Evolutionary conservation across 2,113 vertebrate species (phyloP).

Genomic region (Ctenomys sociabilis): DNA sequence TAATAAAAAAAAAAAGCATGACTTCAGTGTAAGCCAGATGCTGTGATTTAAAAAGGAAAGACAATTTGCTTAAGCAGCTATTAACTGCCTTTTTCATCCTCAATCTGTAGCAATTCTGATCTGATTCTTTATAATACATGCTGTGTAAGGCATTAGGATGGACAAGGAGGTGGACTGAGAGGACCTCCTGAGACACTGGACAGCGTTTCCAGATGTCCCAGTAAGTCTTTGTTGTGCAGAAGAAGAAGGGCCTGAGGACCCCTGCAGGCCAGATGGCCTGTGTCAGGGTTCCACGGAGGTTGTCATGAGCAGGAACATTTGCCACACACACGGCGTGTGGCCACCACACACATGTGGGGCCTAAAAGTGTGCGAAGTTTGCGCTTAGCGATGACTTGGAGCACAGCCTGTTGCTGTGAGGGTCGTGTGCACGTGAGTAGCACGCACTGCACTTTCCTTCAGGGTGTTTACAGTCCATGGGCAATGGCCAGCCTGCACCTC

Average conservation of each 20-base stretch:
- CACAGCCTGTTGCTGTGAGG: background rate
- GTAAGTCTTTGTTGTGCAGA: background rate
- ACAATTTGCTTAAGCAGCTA: background rate
- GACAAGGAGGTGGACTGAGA: background rate
- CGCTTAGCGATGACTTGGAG: background rate
- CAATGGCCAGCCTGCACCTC: background rate
- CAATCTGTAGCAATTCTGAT: background rate
- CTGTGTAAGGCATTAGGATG: background rate
- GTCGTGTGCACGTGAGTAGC: background rate
- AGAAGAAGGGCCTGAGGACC: background rate
- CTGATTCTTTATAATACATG: background rate
- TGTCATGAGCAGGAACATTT: background rate
- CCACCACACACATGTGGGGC: background rate
- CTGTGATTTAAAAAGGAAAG: background rate
- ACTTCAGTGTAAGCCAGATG: background rate
- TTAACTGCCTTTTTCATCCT: background rate
- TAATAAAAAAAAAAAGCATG: too few species aligned
- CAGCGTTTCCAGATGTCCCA: background rate
- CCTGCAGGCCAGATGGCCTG: background rate
- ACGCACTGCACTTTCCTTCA: background rate
- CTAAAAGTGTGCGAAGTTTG: background rate
- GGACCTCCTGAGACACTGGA: background rate
- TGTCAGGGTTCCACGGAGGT: background rate
- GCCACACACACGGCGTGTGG: background rate
- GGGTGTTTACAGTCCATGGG: background rate